Evolutionary conservation across 2,888 invertebrate genomes (phyloP).

Genomic region (Aspidiotus destructor): DNA sequence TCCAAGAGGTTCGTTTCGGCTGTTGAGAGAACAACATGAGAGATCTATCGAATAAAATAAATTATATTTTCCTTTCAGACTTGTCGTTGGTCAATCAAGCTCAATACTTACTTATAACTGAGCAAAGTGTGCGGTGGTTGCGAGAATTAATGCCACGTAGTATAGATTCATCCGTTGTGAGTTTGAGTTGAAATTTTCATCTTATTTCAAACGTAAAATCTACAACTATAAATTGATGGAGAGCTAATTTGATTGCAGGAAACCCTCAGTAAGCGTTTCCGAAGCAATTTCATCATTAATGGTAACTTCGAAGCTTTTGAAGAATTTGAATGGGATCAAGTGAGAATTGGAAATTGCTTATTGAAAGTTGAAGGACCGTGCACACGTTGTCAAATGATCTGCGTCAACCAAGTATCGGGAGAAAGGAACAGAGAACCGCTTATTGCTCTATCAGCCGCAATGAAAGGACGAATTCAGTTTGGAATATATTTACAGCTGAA

Average conservation of each 20-base stretch:
- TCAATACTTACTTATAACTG: conserved; percentile 72
- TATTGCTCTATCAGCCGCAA: conserved; percentile 60
- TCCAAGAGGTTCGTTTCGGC: not conserved
- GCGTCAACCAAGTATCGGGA: conserved; percentile 79
- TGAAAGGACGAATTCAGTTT: conserved; percentile 66
- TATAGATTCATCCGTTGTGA: too few relatives aligned
- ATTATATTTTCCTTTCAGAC: conserved; percentile 22
- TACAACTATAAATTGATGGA: too few relatives aligned
- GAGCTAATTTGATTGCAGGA: conserved; percentile 43
- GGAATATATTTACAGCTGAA: conserved; percentile 61
- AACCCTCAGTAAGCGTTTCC: conserved; percentile 61
- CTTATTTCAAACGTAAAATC: too few relatives aligned
- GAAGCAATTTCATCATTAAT: conserved; percentile 80
- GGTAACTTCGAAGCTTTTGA: conserved; percentile 58
- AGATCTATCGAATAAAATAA: too few relatives aligned
- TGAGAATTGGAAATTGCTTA: conserved; percentile 55
- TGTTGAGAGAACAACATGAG: not conserved
- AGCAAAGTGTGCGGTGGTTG: conserved; percentile 65
- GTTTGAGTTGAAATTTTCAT: too few relatives aligned
- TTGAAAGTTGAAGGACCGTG: conserved; percentile 72
- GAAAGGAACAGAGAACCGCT: conserved; percentile 68
- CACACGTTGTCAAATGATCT: conserved; percentile 89
- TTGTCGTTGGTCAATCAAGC: conserved; percentile 67
- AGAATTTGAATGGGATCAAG: conserved; percentile 60
- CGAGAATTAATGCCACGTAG: conserved; percentile 11